These are phyloP conservation scores for Lates calcarifer DNA, from an alignment of 2,113 vertebrate species.

Conservation along the genomic window DNA sequence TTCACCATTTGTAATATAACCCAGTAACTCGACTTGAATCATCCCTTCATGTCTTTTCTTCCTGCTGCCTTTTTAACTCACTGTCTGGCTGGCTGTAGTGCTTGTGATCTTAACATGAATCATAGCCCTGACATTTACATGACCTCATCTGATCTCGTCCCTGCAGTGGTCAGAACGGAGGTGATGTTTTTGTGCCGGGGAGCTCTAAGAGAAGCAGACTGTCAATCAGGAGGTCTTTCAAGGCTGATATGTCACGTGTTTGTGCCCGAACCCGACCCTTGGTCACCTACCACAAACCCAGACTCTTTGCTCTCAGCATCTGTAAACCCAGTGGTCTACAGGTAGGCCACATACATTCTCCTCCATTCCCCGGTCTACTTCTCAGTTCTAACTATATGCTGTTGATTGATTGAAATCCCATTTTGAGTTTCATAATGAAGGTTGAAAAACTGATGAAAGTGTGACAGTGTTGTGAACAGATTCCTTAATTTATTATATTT, in stretches of 20 bases:
- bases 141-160: slow-evolving; percentile 39
- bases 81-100: slow-evolving; percentile 30
- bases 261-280: slow-evolving; percentile 92
- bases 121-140: slow-evolving; percentile 11
- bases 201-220: slow-evolving; percentile 86
- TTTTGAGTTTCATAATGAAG: not conserved
- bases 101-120: not conserved
- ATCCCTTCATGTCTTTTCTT: slow-evolving; percentile 47
- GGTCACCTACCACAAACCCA: slow-evolving; percentile 90
- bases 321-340: slow-evolving; percentile 63
- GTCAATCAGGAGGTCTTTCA: slow-evolving; percentile 79
- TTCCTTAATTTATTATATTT: not conserved
- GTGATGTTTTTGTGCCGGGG: slow-evolving; percentile 76
- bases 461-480: not conserved
- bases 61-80: slow-evolving; percentile 36
- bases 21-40: slow-evolving; percentile 37
- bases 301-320: slow-evolving; percentile 86
- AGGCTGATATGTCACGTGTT: slow-evolving; percentile 78
- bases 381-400: not conserved
- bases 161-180: slow-evolving; percentile 83
- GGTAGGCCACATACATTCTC: slow-evolving; percentile 73
- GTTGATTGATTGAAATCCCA: not conserved
- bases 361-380: not conserved
- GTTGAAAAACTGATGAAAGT: not conserved
- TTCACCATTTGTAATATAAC: slow-evolving; percentile 25